Base-by-base conservation (phyloP, 1,140 invertebrate genomes). In the Saccostrea echinata region DNA sequence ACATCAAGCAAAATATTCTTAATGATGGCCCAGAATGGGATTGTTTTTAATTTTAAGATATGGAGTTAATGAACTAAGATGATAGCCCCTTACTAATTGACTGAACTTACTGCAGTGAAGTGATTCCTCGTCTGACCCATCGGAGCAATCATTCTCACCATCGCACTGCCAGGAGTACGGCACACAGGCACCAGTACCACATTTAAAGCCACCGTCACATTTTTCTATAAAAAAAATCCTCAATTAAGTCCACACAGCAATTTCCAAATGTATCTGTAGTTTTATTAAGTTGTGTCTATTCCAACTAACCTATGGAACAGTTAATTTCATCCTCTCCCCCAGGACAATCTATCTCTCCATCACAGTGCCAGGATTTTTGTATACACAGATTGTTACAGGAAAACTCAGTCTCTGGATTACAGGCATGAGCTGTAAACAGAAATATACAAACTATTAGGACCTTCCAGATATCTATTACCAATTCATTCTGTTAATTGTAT, bases 261-360 rank as follows among this genome's bases (percentile, higher is more conserved):
- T 61, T 18, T 21, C 21, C 4, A 57, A 18, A 55, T 55, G 21
- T 61, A n/a, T 21, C 21, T 61, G 21, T 18, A n/a, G n/a, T 6
- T 3, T n/a, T n/a, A 61, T 18, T 61, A 6, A 21, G n/a, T 61
- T 21, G 6, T 61, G 2, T 61, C 55, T 61, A 61, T n/a, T 21
- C 18, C 68, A 33, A 2, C 68, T 12, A 30, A 76, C 68, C 68
- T 16, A 33, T 1, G 12, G 12, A 16, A 81, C 88, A 89, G 55
- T 87, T 82, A 3, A 43, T 24, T 76, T 99, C 98, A 94, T 99
- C 98, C 24, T 98, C 98, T 0, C 98, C 98, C 94, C 98, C 98
- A 0, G 98, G 97, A 94, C 98, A 99, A 93, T 99, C 98, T 0
- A 97, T 97, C 94, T 99, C 98, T 0, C 98, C 98, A 94, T 99